phyloP scores from a whole-genome alignment of 2,113 vertebrate genomes.

The Leucoraja erinaceus region DNA sequence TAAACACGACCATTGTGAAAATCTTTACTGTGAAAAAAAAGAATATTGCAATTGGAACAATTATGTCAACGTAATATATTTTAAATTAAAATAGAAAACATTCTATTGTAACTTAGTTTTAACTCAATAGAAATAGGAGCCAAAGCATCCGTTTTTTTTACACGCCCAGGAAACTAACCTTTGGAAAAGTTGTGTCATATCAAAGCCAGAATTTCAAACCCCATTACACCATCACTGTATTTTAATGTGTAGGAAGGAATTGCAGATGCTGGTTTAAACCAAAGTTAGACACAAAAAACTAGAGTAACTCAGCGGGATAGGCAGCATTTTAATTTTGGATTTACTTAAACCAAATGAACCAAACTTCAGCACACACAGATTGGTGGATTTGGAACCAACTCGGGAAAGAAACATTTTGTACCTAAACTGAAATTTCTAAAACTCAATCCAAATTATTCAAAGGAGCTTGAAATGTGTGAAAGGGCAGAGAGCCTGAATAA shows the following conservation, averaged over 20 bases:
- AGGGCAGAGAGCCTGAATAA: not conserved
- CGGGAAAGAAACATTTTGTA: not conserved
- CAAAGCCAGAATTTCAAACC: not conserved
- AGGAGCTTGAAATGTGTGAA: not conserved
- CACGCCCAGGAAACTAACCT: not conserved
- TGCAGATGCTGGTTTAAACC: too few relatives aligned
- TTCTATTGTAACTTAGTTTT: not conserved
- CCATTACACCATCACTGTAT: not conserved
- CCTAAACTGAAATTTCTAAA: not conserved
- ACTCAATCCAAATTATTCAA: not conserved
- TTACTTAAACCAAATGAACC: not conserved
- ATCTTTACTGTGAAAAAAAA: not conserved
- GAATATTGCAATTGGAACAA: not conserved
- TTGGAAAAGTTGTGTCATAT: not conserved
- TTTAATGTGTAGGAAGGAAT: not conserved
- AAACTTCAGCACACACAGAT: not conserved
- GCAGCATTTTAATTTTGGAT: not conserved
- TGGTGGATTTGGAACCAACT: not conserved
- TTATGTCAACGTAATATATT: not conserved
- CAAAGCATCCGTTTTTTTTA: too few relatives aligned
- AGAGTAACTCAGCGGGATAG: not conserved
- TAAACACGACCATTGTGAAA: not conserved
- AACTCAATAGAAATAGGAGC: not conserved
- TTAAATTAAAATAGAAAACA: not conserved
- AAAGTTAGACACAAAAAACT: too few relatives aligned